Percentiles rank a stretch among this genome's conserved stretches.
Evolutionary conservation across 2,888 invertebrate genomes (phyloP).

Genomic region (Taphrorychus bicolor): DNA sequence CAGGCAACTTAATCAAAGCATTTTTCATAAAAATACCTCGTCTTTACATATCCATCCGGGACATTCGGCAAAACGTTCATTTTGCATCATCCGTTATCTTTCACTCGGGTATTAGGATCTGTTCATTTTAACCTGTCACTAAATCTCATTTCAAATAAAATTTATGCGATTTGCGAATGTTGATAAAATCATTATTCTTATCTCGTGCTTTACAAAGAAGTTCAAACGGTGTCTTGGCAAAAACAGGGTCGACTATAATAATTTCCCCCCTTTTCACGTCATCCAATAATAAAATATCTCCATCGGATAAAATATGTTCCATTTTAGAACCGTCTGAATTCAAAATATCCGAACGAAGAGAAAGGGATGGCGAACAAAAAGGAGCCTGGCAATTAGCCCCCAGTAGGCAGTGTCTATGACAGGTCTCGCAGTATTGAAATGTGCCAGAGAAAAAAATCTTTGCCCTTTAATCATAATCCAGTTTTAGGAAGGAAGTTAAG

Average conservation of each 20-base stretch:
- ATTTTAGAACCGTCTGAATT: background rate
- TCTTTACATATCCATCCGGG: too few species aligned
- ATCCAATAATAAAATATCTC: background rate
- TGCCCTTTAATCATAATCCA: too few species aligned
- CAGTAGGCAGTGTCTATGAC: background rate
- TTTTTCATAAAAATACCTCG: too few species aligned
- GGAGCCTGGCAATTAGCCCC: background rate
- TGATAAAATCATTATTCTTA: background rate
- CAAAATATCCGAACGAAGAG: background rate
- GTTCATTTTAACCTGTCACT: background rate
- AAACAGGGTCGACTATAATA: background rate
- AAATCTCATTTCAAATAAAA: background rate
- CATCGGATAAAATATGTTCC: background rate
- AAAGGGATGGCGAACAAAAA: background rate
- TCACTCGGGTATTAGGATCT: background rate
- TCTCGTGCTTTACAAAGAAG: background rate
- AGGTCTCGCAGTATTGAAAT: background rate
- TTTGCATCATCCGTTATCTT: background rate
- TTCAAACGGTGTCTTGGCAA: too few species aligned
- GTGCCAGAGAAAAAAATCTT: too few species aligned
- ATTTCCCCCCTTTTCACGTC: background rate
- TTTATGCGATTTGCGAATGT: background rate
- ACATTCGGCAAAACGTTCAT: too few species aligned
- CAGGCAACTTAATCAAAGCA: too few species aligned
- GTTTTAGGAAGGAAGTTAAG: too few species aligned